phyloP scores from a whole-genome alignment of 2,888 invertebrate species.

The Sclerodermus sp. region DNA sequence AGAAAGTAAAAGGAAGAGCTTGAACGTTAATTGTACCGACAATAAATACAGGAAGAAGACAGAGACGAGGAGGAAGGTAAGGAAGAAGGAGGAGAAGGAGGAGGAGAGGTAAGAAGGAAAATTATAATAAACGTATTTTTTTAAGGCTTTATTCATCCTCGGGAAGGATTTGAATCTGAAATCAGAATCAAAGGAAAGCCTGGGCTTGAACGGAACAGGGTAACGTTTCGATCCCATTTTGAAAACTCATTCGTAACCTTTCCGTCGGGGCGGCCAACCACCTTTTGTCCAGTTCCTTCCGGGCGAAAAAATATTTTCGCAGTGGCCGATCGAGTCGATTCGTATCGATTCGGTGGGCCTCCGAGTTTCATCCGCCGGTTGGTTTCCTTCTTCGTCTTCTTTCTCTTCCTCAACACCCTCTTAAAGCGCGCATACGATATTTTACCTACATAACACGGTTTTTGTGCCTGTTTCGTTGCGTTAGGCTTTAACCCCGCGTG shows the following conservation, averaged over 20 bases:
- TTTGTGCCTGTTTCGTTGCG: conserved; percentile 5
- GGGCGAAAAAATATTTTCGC: conserved; percentile 46
- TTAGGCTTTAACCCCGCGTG: not conserved
- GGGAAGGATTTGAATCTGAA: too few relatives aligned
- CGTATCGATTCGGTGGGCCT: conserved; percentile 16
- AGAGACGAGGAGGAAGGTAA: too few relatives aligned
- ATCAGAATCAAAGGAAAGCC: too few relatives aligned
- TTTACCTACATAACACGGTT: conserved; percentile 26
- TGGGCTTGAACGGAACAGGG: too few relatives aligned
- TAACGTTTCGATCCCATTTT: not conserved
- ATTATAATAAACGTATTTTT: too few relatives aligned
- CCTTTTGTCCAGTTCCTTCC: conserved; percentile 29
- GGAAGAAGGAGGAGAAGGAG: too few relatives aligned
- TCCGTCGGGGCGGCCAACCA: not conserved
- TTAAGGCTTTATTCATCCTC: too few relatives aligned
- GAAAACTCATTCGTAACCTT: conserved; percentile 3
- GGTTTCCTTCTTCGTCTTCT: conserved; percentile 18
- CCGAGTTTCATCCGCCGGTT: too few relatives aligned
- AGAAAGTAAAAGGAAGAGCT: too few relatives aligned
- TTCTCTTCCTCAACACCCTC: conserved; percentile 27
- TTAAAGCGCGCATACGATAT: conserved; percentile 42
- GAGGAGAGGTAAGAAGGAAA: too few relatives aligned
- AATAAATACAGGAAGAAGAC: too few relatives aligned
- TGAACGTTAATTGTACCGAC: too few relatives aligned
- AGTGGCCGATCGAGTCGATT: conserved; percentile 24